phyloP scores from a whole-genome alignment of 2,113 vertebrate genomes.

The Chitala chitala region DNA sequence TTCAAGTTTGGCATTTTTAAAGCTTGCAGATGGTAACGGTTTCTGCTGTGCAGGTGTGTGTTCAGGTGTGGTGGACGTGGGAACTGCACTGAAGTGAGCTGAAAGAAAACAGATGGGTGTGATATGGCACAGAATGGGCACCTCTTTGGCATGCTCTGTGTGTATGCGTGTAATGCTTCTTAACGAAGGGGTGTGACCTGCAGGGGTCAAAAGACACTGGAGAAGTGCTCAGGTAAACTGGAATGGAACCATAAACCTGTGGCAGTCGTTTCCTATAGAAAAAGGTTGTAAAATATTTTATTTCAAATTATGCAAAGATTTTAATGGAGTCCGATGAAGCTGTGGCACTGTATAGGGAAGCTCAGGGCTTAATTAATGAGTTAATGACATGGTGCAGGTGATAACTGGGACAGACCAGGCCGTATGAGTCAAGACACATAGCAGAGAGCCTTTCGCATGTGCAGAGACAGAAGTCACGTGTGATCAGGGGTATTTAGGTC shows the following conservation, averaged over 20 bases:
- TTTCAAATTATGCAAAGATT: constrained; percentile 22
- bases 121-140: background rate
- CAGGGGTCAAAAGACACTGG: background rate
- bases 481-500: too few relatives aligned
- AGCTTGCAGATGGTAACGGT: too few relatives aligned
- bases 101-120: background rate
- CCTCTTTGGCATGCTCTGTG: background rate
- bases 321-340: background rate
- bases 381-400: too few relatives aligned
- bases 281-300: constrained; percentile 4
- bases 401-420: too few relatives aligned
- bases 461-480: too few relatives aligned
- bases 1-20: too few relatives aligned
- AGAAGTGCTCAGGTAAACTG: constrained; percentile 23
- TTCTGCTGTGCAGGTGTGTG: background rate
- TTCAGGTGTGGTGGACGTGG: background rate
- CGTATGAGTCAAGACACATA: too few relatives aligned
- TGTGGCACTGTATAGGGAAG: background rate
- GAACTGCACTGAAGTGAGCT: background rate
- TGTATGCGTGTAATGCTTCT: background rate
- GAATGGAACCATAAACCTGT: constrained; percentile 5
- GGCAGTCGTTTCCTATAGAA: background rate
- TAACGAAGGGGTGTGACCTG: background rate
- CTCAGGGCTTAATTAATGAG: too few relatives aligned
- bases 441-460: too few relatives aligned